These are phyloP conservation scores for Epicauta chinensis DNA, from an alignment of 1,140 invertebrate genomes.

Conservation along the genomic window DNA sequence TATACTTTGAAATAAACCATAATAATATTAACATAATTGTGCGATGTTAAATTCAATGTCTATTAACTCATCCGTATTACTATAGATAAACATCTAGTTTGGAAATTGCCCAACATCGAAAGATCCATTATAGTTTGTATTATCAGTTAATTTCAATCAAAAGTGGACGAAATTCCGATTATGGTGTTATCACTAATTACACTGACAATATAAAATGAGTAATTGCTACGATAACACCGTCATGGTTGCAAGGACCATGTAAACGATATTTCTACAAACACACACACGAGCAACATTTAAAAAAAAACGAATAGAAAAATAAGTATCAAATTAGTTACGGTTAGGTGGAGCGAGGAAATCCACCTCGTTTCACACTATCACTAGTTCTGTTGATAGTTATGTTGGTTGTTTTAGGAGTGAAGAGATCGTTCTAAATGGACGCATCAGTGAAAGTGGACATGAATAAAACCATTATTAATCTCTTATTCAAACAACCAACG, in stretches of 20 bases:
- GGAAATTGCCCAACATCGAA: too few relatives aligned
- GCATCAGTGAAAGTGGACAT: slow-evolving; percentile 16
- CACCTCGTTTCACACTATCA: slow-evolving; percentile 40
- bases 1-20: too few relatives aligned
- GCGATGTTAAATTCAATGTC: too few relatives aligned
- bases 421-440: slow-evolving; percentile 1
- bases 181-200: neutral
- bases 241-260: slow-evolving; percentile 29
- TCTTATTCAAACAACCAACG: neutral
- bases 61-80: too few relatives aligned
- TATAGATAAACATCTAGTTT: too few relatives aligned
- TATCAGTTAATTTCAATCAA: neutral
- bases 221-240: neutral
- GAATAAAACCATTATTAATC: neutral
- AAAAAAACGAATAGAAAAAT: slow-evolving; percentile 26
- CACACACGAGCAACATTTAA: too few relatives aligned
- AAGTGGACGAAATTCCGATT: neutral
- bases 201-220: neutral
- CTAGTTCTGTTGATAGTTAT: slow-evolving; percentile 15
- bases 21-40: too few relatives aligned
- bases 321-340: slow-evolving; percentile 39
- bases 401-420: neutral
- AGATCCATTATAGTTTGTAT: too few relatives aligned
- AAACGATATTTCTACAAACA: slow-evolving; percentile 34
- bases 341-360: slow-evolving; percentile 37